These are phyloP conservation scores for Micrasema minimum DNA, from an alignment of 1,140 invertebrate species.

Conservation along the genomic window DNA sequence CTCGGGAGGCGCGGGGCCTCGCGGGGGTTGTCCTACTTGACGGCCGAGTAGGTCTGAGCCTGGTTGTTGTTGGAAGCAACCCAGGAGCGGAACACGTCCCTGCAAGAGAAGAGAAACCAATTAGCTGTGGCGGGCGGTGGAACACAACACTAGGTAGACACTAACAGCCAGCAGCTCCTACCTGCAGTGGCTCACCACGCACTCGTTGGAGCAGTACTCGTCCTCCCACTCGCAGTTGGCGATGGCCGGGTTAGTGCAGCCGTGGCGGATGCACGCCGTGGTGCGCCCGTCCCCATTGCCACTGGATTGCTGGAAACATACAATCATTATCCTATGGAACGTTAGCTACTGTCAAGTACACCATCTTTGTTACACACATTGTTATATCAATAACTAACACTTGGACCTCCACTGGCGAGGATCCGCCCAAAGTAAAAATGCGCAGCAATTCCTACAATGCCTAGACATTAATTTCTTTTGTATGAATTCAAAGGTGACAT, in stretches of 20 bases:
- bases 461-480: too few relatives aligned
- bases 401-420: too few relatives aligned
- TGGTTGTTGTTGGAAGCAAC: conserved; percentile 84
- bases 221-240: conserved; percentile 96
- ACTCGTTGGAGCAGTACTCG: conserved; percentile 97
- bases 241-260: conserved; percentile 90
- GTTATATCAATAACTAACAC: too few relatives aligned
- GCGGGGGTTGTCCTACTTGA: conserved; percentile 56
- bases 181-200: conserved; percentile 96
- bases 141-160: not conserved
- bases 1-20: conserved; percentile 20
- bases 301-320: conserved; percentile 46
- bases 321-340: conserved; percentile 34
- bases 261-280: conserved; percentile 86
- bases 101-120: conserved; percentile 60
- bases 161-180: conserved; percentile 54
- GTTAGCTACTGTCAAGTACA: conserved; percentile 18
- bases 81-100: conserved; percentile 91
- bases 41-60: conserved; percentile 66
- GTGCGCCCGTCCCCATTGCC: conserved; percentile 61
- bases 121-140: not conserved
- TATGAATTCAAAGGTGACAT: too few relatives aligned
- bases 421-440: too few relatives aligned
- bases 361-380: conserved; percentile 17
- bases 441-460: too few relatives aligned